Base-by-base conservation (phyloP, 2,888 invertebrate species). In the Nineta flava region DNA sequence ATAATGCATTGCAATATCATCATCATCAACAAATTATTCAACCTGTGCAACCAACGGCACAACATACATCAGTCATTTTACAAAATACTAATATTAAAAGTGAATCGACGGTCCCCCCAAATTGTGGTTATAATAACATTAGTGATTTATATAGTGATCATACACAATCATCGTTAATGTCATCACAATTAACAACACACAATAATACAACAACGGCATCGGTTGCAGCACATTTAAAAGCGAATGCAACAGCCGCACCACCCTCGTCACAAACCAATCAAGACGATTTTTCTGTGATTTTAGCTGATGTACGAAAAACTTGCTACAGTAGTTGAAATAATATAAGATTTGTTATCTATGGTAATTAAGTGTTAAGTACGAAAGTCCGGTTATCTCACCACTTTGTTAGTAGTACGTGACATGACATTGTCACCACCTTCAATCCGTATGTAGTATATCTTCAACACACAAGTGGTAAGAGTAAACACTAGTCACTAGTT, bases 201-300 rank as follows among this genome's bases (percentile, higher is more conserved):
- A 69, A 68, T 48, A 65, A 57, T 49, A 61, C 49, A 55, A 61
- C 53, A 62, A 65, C 55, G 5, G 47, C 50, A 13, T 62, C 61
- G 21, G 61, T 63, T 44, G 58, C 58, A 3, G 59, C 58, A 17
- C 61, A 59, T 26, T 38, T 38, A 38, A 38, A 38, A 12, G 15
- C 38, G 3, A 38, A 15, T 38, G 38, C n/a, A 54, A 65, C 55
- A 6, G 44, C 50, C 17, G 62, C 61, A 26, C 61, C 63, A 44
- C 57, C 58, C 3, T 57, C 58, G 31, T 76, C 76, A 46, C 70
- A 69, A n/a, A 26, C 44, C 35, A 31, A 41, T 2, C 44, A 44
- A n/a, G 88, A 88, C 55, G 88, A 88, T 63, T 88, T 90, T 68
- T 88, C 88, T 71, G 87, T 87, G 58, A 88, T 90, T 60, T 71